Evolutionary conservation across 2,797 vertebrate genomes (phyloP).

Genomic region (Limosa lapponica): DNA sequence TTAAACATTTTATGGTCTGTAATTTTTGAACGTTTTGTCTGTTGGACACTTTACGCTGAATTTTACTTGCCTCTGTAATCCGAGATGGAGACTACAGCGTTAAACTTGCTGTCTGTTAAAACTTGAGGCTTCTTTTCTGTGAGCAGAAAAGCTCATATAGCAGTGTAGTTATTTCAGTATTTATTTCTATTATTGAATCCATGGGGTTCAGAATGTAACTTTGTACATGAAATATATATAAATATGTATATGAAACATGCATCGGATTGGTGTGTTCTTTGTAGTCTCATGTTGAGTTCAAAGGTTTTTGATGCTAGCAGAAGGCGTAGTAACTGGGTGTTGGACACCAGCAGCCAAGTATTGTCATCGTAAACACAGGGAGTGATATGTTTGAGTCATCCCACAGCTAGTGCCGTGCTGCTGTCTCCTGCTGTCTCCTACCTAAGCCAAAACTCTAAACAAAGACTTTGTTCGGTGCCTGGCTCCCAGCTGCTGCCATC

Average conservation of each 20-base stretch:
- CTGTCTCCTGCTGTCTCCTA: not conserved
- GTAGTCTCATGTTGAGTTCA: not conserved
- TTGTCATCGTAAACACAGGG: not conserved
- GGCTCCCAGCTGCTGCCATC: not conserved
- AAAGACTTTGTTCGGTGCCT: not conserved
- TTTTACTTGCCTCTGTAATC: constrained; percentile 83
- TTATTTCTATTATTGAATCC: constrained; percentile 96
- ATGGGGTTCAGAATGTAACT: constrained; percentile 98
- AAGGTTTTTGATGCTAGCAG: not conserved
- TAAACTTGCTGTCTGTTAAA: constrained; percentile 80
- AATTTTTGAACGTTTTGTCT: constrained; percentile 80
- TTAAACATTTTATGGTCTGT: constrained; percentile 85
- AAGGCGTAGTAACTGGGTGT: not conserved
- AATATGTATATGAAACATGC: constrained; percentile 90
- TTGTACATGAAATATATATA: constrained; percentile 96
- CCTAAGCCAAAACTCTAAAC: not conserved
- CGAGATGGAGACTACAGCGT: constrained; percentile 78
- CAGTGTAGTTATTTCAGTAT: constrained; percentile 95
- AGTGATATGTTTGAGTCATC: too few relatives aligned
- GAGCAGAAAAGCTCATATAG: constrained; percentile 80
- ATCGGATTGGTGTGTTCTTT: constrained; percentile 71
- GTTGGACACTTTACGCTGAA: constrained; percentile 78
- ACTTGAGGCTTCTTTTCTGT: constrained; percentile 79
- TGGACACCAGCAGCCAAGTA: not conserved
- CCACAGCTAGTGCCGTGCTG: not conserved